These are phyloP conservation scores for Zaprionus tsacasi DNA, from an alignment of 1,140 invertebrate genomes.

Conservation along the genomic window DNA sequence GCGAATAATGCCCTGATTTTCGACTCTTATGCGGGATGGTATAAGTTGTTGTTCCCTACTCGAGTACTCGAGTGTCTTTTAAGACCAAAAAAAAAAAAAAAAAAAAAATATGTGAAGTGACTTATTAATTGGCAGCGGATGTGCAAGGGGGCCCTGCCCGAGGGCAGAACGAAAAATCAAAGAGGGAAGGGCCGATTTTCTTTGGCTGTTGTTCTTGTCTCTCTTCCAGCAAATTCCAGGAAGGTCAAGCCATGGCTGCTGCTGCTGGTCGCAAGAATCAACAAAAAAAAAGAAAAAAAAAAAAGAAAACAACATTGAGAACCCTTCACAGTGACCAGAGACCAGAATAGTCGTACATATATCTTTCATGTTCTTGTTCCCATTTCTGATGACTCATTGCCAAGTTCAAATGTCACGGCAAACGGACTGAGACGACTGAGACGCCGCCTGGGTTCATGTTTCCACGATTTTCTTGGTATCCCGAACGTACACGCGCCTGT, in stretches of 20 bases:
- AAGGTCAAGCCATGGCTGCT: conserved; percentile 45
- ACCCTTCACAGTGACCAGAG: conserved; percentile 25
- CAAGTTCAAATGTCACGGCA: conserved; percentile 67
- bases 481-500: conserved; percentile 6
- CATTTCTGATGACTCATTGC: conserved; percentile 66
- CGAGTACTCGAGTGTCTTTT: conserved; percentile 14
- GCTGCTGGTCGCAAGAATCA: conserved; percentile 9
- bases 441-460: conserved; percentile 47
- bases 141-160: neutral
- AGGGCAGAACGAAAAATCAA: neutral
- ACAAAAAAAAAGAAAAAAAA: conserved; percentile 2
- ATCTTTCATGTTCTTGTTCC: conserved; percentile 1
- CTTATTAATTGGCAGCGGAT: conserved; percentile 49
- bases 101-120: conserved; percentile 42
- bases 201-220: neutral
- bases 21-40: neutral
- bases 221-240: conserved; percentile 37
- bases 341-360: too few species aligned
- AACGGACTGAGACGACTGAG: conserved; percentile 18
- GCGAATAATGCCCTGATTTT: conserved; percentile 19
- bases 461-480: conserved; percentile 42
- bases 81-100: conserved; percentile 18
- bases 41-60: neutral
- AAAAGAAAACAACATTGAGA: conserved; percentile 19
- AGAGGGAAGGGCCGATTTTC: neutral